A percentile compares a stretch with the other conserved stretches of the same genome.
Conservation (phyloP, 1,140 invertebrate genomes). For the Dufourea novaeangliae region DNA sequence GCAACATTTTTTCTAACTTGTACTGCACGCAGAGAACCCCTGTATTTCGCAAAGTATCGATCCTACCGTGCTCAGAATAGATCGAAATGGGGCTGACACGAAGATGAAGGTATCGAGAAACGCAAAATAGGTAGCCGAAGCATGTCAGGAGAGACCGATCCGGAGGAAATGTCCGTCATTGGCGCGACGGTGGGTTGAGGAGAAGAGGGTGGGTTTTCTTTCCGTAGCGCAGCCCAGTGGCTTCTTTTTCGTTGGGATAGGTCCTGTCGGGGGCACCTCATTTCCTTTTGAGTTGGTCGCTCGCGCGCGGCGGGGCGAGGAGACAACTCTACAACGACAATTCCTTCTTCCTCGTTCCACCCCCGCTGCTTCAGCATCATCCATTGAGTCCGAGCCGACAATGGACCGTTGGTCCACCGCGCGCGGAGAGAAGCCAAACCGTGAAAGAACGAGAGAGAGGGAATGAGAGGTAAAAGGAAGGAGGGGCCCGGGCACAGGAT, state of each 20-base stretch:
- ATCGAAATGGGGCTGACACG: neutral
- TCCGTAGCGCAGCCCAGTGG: slow-evolving; percentile 52
- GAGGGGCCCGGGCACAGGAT: slow-evolving; percentile 10
- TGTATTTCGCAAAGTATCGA: neutral
- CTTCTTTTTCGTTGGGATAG: slow-evolving; percentile 67
- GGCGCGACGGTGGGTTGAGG: slow-evolving; percentile 16
- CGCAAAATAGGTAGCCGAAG: slow-evolving; percentile 29
- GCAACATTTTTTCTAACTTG: too few species aligned
- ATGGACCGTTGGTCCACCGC: slow-evolving; percentile 62
- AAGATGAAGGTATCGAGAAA: slow-evolving; percentile 10
- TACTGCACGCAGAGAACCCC: too few species aligned
- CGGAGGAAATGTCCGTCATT: slow-evolving; percentile 53
- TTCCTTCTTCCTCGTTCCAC: slow-evolving; percentile 24
- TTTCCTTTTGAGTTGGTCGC: slow-evolving; percentile 64
- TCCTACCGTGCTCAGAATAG: neutral
- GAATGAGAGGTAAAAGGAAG: neutral
- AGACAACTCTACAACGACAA: slow-evolving; percentile 58
- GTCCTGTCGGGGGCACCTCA: slow-evolving; percentile 66
- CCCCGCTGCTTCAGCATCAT: slow-evolving; percentile 46
- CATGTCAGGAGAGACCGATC: slow-evolving; percentile 16
- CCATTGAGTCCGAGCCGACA: slow-evolving; percentile 62
- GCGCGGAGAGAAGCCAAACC: slow-evolving; percentile 47
- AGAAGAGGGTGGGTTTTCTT: slow-evolving; percentile 43
- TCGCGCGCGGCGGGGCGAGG: slow-evolving; percentile 37
- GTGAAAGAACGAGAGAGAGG: slow-evolving; percentile 13